phyloP scores from a whole-genome alignment of 2,113 vertebrate genomes.

The Labrus mixtus region DNA sequence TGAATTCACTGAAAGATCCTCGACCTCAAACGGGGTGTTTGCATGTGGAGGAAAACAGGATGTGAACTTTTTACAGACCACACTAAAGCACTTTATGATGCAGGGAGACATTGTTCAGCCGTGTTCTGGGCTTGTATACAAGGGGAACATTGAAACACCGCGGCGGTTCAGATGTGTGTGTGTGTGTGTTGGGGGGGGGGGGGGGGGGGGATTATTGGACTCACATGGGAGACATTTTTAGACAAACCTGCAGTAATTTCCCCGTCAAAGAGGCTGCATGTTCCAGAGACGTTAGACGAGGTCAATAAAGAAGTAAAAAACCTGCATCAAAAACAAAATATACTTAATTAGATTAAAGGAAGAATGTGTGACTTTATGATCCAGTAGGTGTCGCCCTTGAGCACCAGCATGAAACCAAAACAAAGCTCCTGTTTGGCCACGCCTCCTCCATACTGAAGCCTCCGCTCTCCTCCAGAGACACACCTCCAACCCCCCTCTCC shows the following conservation, averaged over 20 bases:
- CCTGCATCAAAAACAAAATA: background rate
- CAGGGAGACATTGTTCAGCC: slow-evolving; percentile 73
- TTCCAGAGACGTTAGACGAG: slow-evolving; percentile 12
- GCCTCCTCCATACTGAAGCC: no score
- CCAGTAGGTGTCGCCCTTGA: no score
- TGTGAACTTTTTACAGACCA: slow-evolving; percentile 70
- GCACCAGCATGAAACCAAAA: no score
- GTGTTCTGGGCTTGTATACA: slow-evolving; percentile 75
- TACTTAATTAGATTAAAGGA: no score
- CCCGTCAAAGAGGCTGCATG: slow-evolving; percentile 4
- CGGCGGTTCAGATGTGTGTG: slow-evolving; percentile 57
- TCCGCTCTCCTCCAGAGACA: no score
- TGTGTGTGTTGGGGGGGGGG: no score
- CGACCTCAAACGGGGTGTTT: slow-evolving; percentile 59
- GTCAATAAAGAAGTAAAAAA: slow-evolving; percentile 26
- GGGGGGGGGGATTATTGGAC: slow-evolving; percentile 61
- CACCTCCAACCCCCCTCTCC: no score
- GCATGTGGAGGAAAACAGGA: slow-evolving; percentile 77
- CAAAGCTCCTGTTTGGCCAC: no score
- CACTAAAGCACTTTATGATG: slow-evolving; percentile 71
- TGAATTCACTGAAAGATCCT: slow-evolving; percentile 31
- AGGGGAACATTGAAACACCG: slow-evolving; percentile 70
- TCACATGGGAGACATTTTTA: slow-evolving; percentile 65
- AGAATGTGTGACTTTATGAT: no score
- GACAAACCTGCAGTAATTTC: slow-evolving; percentile 62